phyloP scores from a whole-genome alignment of 2,797 vertebrate species.

The Pseudochirops cupreus region DNA sequence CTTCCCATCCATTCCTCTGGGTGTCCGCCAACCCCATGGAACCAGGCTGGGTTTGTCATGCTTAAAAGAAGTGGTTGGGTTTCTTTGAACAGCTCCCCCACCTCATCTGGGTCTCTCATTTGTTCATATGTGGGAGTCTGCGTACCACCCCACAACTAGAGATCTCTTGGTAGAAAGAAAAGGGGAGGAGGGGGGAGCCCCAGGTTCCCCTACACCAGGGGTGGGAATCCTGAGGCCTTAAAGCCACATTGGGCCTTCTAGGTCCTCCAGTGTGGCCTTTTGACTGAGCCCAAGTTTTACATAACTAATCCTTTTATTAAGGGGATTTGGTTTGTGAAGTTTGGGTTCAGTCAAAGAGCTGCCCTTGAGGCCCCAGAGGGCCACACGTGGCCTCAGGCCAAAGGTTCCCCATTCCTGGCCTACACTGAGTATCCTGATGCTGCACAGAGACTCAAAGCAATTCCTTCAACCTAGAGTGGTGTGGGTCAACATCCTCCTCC shows the following conservation, averaged over 20 bases:
- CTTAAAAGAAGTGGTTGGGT: constrained; percentile 47
- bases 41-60: constrained; percentile 37
- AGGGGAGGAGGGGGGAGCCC: background rate
- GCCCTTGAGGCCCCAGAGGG: too few relatives aligned
- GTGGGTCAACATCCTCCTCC: background rate
- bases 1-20: constrained; percentile 62
- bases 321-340: too few relatives aligned
- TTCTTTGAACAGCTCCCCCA: background rate
- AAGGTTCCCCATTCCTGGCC: background rate
- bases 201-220: too few relatives aligned
- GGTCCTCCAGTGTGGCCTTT: too few relatives aligned
- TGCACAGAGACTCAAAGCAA: background rate
- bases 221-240: too few relatives aligned
- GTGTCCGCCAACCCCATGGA: constrained; percentile 48
- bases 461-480: background rate
- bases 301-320: too few relatives aligned
- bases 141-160: background rate
- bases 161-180: background rate
- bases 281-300: too few relatives aligned
- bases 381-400: too few relatives aligned
- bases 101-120: constrained; percentile 55
- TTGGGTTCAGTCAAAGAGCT: too few relatives aligned
- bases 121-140: background rate
- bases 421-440: background rate
- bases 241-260: too few relatives aligned